phyloP scores from a whole-genome alignment of 2,888 invertebrate genomes.

The Meiosimyza decipiens region DNA sequence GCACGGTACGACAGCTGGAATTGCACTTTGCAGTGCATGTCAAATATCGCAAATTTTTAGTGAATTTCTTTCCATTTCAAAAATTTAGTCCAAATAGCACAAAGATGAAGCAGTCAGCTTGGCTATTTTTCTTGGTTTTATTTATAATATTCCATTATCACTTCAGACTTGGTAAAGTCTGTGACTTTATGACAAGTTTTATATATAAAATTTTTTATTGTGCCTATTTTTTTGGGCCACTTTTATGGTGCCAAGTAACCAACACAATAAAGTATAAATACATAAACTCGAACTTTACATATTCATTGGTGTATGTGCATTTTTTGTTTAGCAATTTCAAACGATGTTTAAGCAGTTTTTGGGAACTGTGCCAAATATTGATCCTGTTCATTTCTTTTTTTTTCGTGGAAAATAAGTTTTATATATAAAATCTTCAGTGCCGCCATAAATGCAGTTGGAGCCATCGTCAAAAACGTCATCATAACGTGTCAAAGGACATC shows the following conservation, averaged over 20 bases:
- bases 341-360: background rate
- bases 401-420: background rate
- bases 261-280: too few species aligned
- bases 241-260: too few species aligned
- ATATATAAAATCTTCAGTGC: background rate
- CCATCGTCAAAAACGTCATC: background rate
- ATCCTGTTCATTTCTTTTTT: background rate
- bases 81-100: constrained; percentile 7
- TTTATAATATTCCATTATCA: constrained; percentile 26
- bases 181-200: constrained; percentile 23
- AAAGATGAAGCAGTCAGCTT: constrained; percentile 10
- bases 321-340: too few species aligned
- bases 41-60: background rate
- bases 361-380: constrained; percentile 29
- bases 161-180: constrained; percentile 30
- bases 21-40: constrained; percentile 16
- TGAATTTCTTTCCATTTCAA: background rate
- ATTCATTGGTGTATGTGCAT: too few species aligned
- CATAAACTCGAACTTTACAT: too few species aligned
- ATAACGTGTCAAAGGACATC: constrained; percentile 20
- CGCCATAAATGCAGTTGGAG: constrained; percentile 20
- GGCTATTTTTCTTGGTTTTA: background rate
- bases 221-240: background rate
- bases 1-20: constrained; percentile 20
- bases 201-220: constrained; percentile 2